Conservation (phyloP, 1,140 invertebrate species). For the Eriosoma lanigerum region DNA sequence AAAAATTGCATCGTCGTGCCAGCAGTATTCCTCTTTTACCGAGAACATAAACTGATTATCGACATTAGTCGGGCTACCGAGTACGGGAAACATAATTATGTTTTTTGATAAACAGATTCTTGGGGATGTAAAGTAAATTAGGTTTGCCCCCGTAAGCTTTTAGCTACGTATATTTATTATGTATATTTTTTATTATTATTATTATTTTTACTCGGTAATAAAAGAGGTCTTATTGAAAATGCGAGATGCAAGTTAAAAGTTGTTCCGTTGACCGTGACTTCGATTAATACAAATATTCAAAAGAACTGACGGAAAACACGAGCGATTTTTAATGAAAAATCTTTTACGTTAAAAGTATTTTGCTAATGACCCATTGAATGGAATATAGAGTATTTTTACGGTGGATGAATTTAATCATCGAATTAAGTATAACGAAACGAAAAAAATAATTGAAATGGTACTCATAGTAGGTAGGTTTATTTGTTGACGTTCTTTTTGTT, state of each 20-base stretch:
- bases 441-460: neutral
- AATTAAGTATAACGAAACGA: slow-evolving; percentile 8
- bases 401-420: slow-evolving; percentile 46
- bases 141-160: slow-evolving; percentile 14
- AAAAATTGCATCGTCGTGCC: neutral
- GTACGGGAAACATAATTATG: slow-evolving; percentile 38
- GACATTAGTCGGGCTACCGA: slow-evolving; percentile 42
- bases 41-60: slow-evolving; percentile 34
- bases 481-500: slow-evolving; percentile 4
- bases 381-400: slow-evolving; percentile 13
- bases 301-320: neutral
- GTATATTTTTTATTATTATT: neutral
- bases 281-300: slow-evolving; percentile 29
- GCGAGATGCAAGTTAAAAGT: slow-evolving; percentile 5
- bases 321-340: slow-evolving; percentile 42
- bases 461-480: neutral
- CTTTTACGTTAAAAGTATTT: slow-evolving; percentile 45
- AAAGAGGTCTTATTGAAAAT: slow-evolving; percentile 17
- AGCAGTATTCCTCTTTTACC: slow-evolving; percentile 7
- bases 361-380: neutral
- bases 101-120: slow-evolving; percentile 43
- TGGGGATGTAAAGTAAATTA: slow-evolving; percentile 22
- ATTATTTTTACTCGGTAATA: neutral
- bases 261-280: slow-evolving; percentile 45
- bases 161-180: neutral